Conservation (phyloP, 1,140 invertebrate species). For the Helicoverpa zea region DNA sequence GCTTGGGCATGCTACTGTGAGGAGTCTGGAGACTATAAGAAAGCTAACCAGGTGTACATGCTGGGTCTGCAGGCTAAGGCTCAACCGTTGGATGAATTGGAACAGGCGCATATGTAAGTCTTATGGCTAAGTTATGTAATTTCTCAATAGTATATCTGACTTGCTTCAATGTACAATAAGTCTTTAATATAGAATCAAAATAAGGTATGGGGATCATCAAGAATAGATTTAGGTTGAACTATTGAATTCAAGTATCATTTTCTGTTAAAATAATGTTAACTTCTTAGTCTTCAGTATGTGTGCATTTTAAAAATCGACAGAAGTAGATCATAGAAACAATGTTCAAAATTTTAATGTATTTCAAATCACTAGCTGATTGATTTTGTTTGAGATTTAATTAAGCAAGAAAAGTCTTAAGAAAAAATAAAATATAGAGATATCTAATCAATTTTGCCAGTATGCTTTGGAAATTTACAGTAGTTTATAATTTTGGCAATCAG, state of each 20-base stretch:
- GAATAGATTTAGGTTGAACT: too few species aligned
- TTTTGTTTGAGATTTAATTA: too few species aligned
- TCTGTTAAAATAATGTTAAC: too few species aligned
- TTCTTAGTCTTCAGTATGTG: too few species aligned
- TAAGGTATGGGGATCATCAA: too few species aligned
- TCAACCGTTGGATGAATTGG: conserved; percentile 91
- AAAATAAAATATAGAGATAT: background rate
- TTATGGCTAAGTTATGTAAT: conserved; percentile 18
- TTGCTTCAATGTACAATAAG: background rate
- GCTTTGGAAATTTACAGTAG: conserved; percentile 5
- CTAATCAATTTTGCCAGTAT: background rate
- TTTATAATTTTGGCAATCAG: conserved; percentile 3
- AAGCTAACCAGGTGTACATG: conserved; percentile 91
- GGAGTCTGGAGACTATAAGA: conserved; percentile 91
- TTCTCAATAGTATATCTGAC: background rate
- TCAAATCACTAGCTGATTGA: too few species aligned
- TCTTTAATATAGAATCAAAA: too few species aligned
- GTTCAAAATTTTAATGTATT: too few species aligned
- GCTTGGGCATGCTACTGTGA: conserved; percentile 94
- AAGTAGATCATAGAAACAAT: too few species aligned
- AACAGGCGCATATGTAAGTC: conserved; percentile 90
- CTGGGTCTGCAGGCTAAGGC: conserved; percentile 90
- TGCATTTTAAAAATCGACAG: too few species aligned
- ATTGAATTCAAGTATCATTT: too few species aligned
- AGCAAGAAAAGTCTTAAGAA: background rate